These are phyloP conservation scores for Thymelicus sylvestris DNA, from an alignment of 2,888 invertebrate species.

Conservation along the genomic window DNA sequence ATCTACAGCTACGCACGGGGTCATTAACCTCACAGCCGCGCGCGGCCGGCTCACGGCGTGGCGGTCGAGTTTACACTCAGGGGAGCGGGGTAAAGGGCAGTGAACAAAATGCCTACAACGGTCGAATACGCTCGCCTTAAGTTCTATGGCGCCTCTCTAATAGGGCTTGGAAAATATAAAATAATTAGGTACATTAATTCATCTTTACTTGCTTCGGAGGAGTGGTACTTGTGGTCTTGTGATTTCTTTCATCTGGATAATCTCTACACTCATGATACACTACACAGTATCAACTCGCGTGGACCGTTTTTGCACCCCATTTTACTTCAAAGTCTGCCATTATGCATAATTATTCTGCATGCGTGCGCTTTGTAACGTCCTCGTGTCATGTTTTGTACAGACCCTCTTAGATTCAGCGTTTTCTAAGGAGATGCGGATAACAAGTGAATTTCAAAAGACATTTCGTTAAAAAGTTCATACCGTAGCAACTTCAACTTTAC, in stretches of 20 bases:
- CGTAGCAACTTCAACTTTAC: not conserved
- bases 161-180: too few species aligned
- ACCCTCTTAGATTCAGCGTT: slow-evolving; percentile 12
- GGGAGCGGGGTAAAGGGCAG: too few species aligned
- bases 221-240: not conserved
- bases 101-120: too few species aligned
- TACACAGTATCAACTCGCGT: slow-evolving; percentile 2
- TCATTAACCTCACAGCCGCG: too few species aligned
- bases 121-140: too few species aligned
- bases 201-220: not conserved
- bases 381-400: slow-evolving; percentile 9
- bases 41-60: too few species aligned
- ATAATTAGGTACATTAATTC: too few species aligned
- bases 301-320: slow-evolving; percentile 20
- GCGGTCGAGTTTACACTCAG: too few species aligned
- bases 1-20: too few species aligned
- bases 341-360: slow-evolving; percentile 29
- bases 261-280: not conserved
- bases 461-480: not conserved
- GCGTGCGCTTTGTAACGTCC: slow-evolving; percentile 25
- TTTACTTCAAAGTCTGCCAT: slow-evolving; percentile 27
- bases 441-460: slow-evolving; percentile 7
- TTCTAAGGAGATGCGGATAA: slow-evolving; percentile 9
- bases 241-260: not conserved
- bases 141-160: too few species aligned